Evolutionary conservation across 1,140 invertebrate species (phyloP).

Genomic region (Lethrus apterus): DNA sequence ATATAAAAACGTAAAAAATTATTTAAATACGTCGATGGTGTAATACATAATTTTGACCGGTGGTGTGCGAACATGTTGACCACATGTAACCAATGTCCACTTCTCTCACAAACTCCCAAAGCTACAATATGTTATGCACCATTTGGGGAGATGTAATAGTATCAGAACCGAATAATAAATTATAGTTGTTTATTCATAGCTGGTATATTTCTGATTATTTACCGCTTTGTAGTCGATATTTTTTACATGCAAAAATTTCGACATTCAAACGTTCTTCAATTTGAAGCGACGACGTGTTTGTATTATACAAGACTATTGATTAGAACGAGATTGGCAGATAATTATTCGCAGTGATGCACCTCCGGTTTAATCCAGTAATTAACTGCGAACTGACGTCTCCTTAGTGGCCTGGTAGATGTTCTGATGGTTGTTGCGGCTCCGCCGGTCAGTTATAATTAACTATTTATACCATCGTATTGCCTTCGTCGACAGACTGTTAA

Average conservation of each 20-base stretch:
- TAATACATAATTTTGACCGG: neutral
- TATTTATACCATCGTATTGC: slow-evolving; percentile 10
- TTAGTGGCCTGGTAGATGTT: slow-evolving; percentile 10
- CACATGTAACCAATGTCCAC: neutral
- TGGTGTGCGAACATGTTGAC: slow-evolving; percentile 3
- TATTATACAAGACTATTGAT: too few species aligned
- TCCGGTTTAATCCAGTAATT: slow-evolving; percentile 9
- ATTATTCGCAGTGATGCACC: too few species aligned
- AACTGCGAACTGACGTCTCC: slow-evolving; percentile 10
- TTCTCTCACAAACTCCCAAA: neutral
- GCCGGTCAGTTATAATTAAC: slow-evolving; percentile 10
- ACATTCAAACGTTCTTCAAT: too few species aligned
- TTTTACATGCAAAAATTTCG: too few species aligned
- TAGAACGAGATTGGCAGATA: too few species aligned
- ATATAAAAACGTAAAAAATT: too few species aligned
- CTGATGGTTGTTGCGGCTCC: slow-evolving; percentile 9
- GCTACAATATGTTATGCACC: slow-evolving; percentile 1
- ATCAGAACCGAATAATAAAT: slow-evolving; percentile 6
- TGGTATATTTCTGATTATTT: too few species aligned
- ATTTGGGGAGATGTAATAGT: neutral
- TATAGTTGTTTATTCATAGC: too few species aligned
- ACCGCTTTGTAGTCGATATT: too few species aligned
- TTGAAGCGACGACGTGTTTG: too few species aligned
- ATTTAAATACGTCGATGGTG: too few species aligned
- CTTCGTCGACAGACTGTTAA: slow-evolving; percentile 11